Conservation (phyloP, 2,888 invertebrate genomes). For the Drosophila conformis region DNA sequence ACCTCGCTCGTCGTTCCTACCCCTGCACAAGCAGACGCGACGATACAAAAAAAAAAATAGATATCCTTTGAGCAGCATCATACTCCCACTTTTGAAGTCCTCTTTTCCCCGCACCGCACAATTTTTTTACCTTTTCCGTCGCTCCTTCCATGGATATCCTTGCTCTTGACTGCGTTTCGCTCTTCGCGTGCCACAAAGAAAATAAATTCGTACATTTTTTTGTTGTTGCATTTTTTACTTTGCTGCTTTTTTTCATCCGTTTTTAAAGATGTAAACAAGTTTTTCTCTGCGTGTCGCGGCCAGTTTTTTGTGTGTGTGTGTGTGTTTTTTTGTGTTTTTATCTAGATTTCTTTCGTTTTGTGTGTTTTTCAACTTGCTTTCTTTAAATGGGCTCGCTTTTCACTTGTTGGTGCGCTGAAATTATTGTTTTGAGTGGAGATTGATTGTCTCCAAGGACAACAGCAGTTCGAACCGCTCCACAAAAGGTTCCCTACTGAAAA, state of each 20-base stretch:
- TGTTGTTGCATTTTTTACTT: constrained; percentile 46
- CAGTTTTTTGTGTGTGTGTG: constrained; percentile 45
- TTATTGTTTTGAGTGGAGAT: constrained; percentile 82
- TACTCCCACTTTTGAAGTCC: constrained; percentile 28
- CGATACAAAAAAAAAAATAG: constrained; percentile 55
- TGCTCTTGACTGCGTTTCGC: constrained; percentile 56
- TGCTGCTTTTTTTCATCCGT: constrained; percentile 42
- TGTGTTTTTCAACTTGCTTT: constrained; percentile 32
- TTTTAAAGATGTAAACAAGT: constrained; percentile 82
- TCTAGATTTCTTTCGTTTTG: constrained; percentile 30
- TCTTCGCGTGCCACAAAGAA: constrained; percentile 62
- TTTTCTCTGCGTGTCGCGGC: constrained; percentile 66
- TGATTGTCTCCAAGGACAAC: constrained; percentile 83
- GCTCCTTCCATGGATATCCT: constrained; percentile 57
- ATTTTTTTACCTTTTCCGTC: constrained; percentile 36
- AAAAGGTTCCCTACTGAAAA: constrained; percentile 47
- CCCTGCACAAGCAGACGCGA: constrained; percentile 56
- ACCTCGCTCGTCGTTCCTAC: constrained; percentile 5
- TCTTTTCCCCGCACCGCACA: constrained; percentile 48
- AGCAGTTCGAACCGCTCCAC: constrained; percentile 26
- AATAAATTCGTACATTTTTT: constrained; percentile 34
- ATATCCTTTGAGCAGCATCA: constrained; percentile 66
- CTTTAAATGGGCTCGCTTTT: constrained; percentile 61
- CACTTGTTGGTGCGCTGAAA: constrained; percentile 62
- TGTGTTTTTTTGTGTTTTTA: constrained; percentile 30